These are phyloP conservation scores for Leptopilina drosophilae DNA, from an alignment of 2,888 invertebrate genomes.

Conservation along the genomic window DNA sequence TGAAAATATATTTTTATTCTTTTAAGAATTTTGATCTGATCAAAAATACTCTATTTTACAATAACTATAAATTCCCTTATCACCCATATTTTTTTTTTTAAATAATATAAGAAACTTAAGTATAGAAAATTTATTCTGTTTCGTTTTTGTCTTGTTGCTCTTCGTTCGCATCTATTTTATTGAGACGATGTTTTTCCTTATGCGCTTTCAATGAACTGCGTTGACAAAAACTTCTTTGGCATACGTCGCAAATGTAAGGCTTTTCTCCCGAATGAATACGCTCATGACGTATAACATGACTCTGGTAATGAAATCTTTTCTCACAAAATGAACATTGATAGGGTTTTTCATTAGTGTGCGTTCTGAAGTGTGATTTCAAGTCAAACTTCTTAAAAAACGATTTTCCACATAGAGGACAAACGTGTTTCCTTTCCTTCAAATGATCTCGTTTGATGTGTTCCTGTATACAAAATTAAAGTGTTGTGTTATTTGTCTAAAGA, in stretches of 20 bases:
- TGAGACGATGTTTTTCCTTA: conserved; percentile 62
- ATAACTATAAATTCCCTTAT: conserved; percentile 9
- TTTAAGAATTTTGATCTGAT: neutral
- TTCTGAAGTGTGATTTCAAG: conserved; percentile 73
- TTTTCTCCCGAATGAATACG: conserved; percentile 71
- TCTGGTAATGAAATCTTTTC: conserved; percentile 73
- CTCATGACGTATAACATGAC: conserved; percentile 74
- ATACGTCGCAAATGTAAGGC: conserved; percentile 68
- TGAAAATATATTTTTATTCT: neutral
- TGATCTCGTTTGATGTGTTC: conserved; percentile 75
- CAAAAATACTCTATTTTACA: conserved; percentile 27
- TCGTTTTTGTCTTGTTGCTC: conserved; percentile 66
- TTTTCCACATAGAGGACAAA: conserved; percentile 72
- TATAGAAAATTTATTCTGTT: conserved; percentile 47
- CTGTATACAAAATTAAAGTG: conserved; percentile 54
- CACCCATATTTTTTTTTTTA: conserved; percentile 32
- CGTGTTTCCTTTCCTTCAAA: conserved; percentile 71
- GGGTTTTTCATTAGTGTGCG: conserved; percentile 74
- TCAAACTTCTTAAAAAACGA: conserved; percentile 75
- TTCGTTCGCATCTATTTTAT: conserved; percentile 62
- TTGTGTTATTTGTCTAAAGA: neutral
- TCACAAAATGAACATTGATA: conserved; percentile 74
- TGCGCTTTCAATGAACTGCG: conserved; percentile 67
- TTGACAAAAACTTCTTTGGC: conserved; percentile 69
- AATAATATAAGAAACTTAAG: neutral